These are phyloP conservation scores for Rhinoderma darwinii DNA, from an alignment of 2,113 vertebrate species.

Conservation along the genomic window DNA sequence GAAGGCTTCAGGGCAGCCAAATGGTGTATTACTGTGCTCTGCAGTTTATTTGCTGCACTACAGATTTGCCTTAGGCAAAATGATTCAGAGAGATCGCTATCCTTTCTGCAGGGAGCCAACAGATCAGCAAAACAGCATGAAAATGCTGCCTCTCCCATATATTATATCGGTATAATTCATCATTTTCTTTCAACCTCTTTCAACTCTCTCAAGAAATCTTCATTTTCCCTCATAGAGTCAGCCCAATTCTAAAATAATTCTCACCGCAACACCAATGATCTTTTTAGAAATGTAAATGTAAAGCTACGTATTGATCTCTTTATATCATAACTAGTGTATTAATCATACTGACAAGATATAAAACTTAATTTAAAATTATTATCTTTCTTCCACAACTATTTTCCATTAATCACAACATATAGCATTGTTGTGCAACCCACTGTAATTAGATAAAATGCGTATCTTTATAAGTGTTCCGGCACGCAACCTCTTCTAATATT, in stretches of 20 bases:
- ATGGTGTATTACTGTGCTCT: slow-evolving; percentile 35
- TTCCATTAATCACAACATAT: not conserved
- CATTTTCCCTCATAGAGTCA: not conserved
- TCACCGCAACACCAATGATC: not conserved
- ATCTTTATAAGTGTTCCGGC: not conserved
- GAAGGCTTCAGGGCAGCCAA: slow-evolving; percentile 31
- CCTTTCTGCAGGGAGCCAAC: slow-evolving; percentile 23
- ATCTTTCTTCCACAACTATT: no score
- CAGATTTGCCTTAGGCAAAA: slow-evolving; percentile 27
- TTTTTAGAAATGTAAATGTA: slow-evolving; percentile 4
- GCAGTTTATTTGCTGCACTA: slow-evolving; percentile 30
- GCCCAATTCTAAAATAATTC: not conserved
- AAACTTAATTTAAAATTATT: not conserved
- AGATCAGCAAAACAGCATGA: slow-evolving; percentile 33
- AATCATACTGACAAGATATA: not conserved
- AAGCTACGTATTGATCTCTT: not conserved
- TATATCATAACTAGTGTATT: not conserved
- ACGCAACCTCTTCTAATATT: not conserved
- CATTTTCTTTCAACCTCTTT: slow-evolving; percentile 18
- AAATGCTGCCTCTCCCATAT: slow-evolving; percentile 20
- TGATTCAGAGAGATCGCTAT: slow-evolving; percentile 39
- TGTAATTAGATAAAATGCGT: not conserved
- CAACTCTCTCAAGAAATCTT: not conserved
- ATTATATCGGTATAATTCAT: slow-evolving; percentile 15
- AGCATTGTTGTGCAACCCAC: not conserved